Evolutionary conservation across 2,797 vertebrate genomes (phyloP).

Genomic region (Mustela erminea): DNA sequence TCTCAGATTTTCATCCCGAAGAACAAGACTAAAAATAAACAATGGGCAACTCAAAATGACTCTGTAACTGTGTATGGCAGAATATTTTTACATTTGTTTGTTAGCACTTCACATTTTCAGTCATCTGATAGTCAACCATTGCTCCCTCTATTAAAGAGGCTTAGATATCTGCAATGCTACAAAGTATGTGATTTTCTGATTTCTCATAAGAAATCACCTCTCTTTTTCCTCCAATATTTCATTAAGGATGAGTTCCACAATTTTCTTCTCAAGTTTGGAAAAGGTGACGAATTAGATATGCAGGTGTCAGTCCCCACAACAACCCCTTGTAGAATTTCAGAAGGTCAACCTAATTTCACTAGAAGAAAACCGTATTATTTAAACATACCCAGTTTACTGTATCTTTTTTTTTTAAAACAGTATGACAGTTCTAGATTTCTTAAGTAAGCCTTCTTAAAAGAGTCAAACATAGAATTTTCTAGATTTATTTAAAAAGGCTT

Average conservation of each 20-base stretch:
- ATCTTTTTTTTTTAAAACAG: background rate
- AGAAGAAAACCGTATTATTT: background rate
- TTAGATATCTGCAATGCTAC: conserved; percentile 38
- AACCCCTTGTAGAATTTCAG: background rate
- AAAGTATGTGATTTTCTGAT: background rate
- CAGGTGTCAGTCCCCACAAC: background rate
- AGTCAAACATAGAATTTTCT: background rate
- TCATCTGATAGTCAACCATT: background rate
- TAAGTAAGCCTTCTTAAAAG: conserved; percentile 21
- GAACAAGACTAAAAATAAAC: conserved; percentile 34
- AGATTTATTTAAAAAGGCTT: conserved; percentile 32
- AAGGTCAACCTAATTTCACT: background rate
- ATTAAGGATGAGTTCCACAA: conserved; percentile 26
- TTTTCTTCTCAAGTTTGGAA: conserved; percentile 48
- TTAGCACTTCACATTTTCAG: background rate
- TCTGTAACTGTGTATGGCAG: background rate
- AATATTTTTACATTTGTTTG: conserved; percentile 34
- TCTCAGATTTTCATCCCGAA: background rate
- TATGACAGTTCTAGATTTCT: background rate
- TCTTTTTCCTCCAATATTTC: conserved; percentile 17
- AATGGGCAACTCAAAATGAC: conserved; percentile 39
- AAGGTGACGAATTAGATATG: background rate
- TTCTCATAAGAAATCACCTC: background rate
- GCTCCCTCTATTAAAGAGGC: conserved; percentile 12
- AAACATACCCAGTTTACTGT: background rate